Base-by-base conservation (phyloP, 2,113 vertebrate species). In the Albula glossodonta region DNA sequence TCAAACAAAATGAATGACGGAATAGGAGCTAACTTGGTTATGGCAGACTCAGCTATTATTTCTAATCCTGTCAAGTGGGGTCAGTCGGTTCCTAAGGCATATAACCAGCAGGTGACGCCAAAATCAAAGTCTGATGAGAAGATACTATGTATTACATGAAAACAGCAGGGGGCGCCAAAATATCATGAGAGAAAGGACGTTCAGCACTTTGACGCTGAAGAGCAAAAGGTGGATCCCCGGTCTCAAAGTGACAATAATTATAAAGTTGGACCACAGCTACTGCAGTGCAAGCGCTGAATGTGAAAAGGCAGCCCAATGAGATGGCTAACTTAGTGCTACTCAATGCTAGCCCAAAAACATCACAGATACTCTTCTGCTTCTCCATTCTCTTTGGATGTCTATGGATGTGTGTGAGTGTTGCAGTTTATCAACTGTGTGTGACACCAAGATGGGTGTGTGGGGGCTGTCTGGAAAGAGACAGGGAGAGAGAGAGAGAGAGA, bases 381-480 rank as follows among this genome's bases (percentile, higher is more conserved):
- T 19, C 5, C 50, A 50, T 8, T 25, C 2, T 8, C 9, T 9
- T 5, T 78, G n/a, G 41, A 22, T 85, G 1, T 49, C 85, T 87
- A 79, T 91, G 81, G 90, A 90, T 92, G 89, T 88, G 81, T 88
- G 88, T 90, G 89, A 86, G 86, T 86, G 78, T 84, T 41, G 31
- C 31, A 41, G 31, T 41, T 41, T 41, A 41, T 41, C 31, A 41
- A 41, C 57, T 85, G 82, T 87, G 12, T 80, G 81, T 77, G 17
- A 81, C 31, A 41, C 31, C 31, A 41, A 41, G 31, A 41, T 51
- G 1, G 84, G 48, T 63, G 2, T 66, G 49, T 22, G 41, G 15
- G 41, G 15, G 60, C 31, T 41, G 31, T 41, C 31, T 1, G 3
- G 53, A 74, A 1, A 51, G 5, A 51, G 19, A 81, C 50, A 51